Conservation (phyloP, 2,888 invertebrate species). For the Cheilosia pagana region DNA sequence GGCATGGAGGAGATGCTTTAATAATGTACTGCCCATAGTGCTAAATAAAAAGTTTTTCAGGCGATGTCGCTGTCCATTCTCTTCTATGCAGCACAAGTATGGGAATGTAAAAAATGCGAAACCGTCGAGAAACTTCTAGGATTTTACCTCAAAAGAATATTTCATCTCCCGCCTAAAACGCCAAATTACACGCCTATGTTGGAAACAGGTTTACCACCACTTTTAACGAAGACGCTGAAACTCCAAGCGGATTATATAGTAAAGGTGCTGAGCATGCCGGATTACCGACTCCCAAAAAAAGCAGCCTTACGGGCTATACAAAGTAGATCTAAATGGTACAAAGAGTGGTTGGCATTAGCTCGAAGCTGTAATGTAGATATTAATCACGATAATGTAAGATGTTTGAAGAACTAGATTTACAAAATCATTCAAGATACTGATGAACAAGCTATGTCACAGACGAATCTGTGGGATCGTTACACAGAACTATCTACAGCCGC, state of each 20-base stretch:
- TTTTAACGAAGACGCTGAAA: too few species aligned
- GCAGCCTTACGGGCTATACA: neutral
- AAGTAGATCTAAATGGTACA: neutral
- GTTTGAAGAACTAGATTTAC: neutral
- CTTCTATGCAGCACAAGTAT: too few species aligned
- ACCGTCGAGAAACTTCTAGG: neutral
- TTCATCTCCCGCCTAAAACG: neutral
- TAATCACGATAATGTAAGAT: too few species aligned
- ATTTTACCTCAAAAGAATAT: neutral
- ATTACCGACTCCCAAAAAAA: too few species aligned
- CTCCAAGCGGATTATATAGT: too few species aligned
- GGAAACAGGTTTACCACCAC: too few species aligned
- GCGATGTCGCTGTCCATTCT: too few species aligned
- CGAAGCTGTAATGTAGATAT: neutral
- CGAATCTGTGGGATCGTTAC: conserved; percentile 5
- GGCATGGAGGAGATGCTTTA: neutral
- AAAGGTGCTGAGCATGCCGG: too few species aligned
- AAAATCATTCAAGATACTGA: neutral
- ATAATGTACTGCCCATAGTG: too few species aligned
- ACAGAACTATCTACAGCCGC: conserved; percentile 7
- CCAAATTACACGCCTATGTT: neutral
- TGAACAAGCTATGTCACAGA: neutral
- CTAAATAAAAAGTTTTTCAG: too few species aligned
- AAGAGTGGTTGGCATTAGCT: conserved; percentile 1
- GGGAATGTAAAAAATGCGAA: neutral